These are phyloP conservation scores for Rhinella marina DNA, from an alignment of 2,797 vertebrate genomes.

Conservation along the genomic window DNA sequence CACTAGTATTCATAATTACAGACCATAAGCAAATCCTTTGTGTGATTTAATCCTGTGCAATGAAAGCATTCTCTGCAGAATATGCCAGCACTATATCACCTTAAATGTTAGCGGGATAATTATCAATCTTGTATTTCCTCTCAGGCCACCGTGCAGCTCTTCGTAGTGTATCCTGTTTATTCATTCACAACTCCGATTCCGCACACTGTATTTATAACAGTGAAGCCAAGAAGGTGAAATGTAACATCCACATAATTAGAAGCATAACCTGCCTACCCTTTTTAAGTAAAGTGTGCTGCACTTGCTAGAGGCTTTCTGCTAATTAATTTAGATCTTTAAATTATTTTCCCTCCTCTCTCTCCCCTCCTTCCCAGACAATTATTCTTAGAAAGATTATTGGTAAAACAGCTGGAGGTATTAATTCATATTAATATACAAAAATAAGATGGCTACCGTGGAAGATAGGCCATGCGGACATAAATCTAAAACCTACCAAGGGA, in stretches of 20 bases:
- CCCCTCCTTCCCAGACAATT: neutral
- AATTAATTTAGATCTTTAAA: constrained; percentile 27
- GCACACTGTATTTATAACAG: neutral
- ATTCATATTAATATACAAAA: constrained; percentile 22
- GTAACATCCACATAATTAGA: constrained; percentile 26
- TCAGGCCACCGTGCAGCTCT: neutral
- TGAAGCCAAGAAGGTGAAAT: constrained; percentile 5
- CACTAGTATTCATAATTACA: neutral
- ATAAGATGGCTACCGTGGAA: neutral
- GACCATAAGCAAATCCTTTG: neutral
- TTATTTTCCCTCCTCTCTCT: neutral
- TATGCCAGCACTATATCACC: neutral
- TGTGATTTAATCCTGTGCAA: neutral
- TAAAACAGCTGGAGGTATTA: neutral
- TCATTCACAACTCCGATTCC: neutral
- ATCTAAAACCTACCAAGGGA: constrained; percentile 13
- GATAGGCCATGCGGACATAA: neutral
- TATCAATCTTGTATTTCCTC: neutral
- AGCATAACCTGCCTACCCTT: constrained; percentile 22
- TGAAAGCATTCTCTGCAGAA: neutral
- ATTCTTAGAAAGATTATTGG: constrained; percentile 46
- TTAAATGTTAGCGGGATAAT: neutral
- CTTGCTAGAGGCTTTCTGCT: neutral
- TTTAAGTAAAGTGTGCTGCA: constrained; percentile 23
- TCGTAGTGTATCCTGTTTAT: neutral